A percentile compares a stretch with the other conserved stretches of the same genome.
Evolutionary conservation across 2,113 vertebrate genomes (phyloP).

Genomic region (Zosterops pallidus): DNA sequence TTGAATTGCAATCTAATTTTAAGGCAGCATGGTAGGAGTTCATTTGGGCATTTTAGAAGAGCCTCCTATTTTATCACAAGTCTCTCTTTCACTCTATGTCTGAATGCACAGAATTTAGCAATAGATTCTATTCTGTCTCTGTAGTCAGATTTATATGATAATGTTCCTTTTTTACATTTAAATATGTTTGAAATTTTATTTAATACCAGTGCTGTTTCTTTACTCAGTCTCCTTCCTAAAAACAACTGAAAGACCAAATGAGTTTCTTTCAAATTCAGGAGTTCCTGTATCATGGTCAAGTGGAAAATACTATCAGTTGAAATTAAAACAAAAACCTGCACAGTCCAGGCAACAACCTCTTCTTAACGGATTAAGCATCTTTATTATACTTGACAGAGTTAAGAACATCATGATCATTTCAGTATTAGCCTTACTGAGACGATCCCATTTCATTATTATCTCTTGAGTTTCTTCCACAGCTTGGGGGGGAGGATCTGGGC

Average conservation of each 20-base stretch:
- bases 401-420: constrained; percentile 5
- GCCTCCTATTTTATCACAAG: not conserved
- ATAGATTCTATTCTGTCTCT: not conserved
- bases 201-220: not conserved
- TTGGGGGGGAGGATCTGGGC: not conserved
- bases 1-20: not conserved
- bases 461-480: not conserved
- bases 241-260: not conserved
- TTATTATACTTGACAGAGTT: constrained; percentile 1
- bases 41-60: not conserved
- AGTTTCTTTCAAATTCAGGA: not conserved
- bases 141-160: not conserved
- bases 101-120: not conserved
- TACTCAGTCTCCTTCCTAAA: not conserved
- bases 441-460: not conserved
- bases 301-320: not conserved
- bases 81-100: not conserved
- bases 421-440: not conserved
- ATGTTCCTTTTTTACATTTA: not conserved
- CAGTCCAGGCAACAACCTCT: not conserved
- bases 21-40: not conserved
- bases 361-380: not conserved
- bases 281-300: not conserved
- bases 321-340: not conserved
- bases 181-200: not conserved